Conservation (phyloP, 2,113 vertebrate genomes). For the Embiotoca jacksoni region DNA sequence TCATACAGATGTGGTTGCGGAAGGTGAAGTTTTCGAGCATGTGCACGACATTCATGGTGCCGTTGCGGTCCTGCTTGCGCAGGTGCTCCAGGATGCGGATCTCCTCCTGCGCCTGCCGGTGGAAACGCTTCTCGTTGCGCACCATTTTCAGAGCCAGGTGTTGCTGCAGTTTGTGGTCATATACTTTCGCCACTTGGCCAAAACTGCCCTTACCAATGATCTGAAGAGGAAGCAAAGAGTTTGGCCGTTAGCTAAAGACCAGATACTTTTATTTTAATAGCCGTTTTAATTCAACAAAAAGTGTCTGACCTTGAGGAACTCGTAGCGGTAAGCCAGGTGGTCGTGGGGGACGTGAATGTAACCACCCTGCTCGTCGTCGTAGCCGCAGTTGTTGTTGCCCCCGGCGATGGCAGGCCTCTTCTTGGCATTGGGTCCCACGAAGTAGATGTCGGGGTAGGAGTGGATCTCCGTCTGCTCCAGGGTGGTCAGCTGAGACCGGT, state of each 20-base stretch:
- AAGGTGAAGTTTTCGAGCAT: slow-evolving; percentile 99
- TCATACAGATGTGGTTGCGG: slow-evolving; percentile 98
- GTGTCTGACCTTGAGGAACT: slow-evolving; percentile 91
- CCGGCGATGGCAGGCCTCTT: slow-evolving; percentile 92
- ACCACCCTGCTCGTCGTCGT: slow-evolving; percentile 95
- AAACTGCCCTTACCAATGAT: slow-evolving; percentile 99
- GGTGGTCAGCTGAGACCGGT: slow-evolving; percentile 90
- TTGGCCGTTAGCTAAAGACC: background rate
- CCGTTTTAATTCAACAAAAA: no score
- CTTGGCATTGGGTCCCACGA: slow-evolving; percentile 95
- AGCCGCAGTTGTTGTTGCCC: slow-evolving; percentile 93
- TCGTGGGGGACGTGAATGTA: slow-evolving; percentile 96
- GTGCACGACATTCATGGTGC: slow-evolving; percentile 96
- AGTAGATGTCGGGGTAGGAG: slow-evolving; percentile 92
- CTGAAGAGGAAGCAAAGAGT: slow-evolving; percentile 77
- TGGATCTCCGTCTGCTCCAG: slow-evolving; percentile 94
- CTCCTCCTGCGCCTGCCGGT: slow-evolving; percentile 96
- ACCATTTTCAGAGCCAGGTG: slow-evolving; percentile 98
- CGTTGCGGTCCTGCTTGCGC: slow-evolving; percentile 95
- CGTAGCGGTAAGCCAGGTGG: slow-evolving; percentile 96
- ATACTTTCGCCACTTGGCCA: slow-evolving; percentile 97
- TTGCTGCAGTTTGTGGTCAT: slow-evolving; percentile 95
- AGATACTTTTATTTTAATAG: no score
- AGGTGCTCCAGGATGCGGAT: slow-evolving; percentile 98
- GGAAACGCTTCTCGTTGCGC: slow-evolving; percentile 97